A percentile compares a stretch with the other conserved stretches of the same genome.
phyloP scores from a whole-genome alignment of 2,797 vertebrate genomes.

The Rhincodon typus region DNA sequence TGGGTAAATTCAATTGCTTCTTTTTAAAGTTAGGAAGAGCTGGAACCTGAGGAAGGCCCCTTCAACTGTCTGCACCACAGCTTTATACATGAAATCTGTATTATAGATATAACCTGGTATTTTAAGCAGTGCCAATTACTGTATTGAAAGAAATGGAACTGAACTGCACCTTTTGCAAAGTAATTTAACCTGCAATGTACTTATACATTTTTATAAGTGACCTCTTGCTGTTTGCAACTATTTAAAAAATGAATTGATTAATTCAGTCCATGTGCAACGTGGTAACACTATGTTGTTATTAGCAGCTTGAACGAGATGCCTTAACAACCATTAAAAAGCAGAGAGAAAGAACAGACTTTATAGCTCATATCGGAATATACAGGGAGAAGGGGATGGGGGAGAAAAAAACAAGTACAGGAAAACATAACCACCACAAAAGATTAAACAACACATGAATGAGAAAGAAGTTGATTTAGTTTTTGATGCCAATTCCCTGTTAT shows the following conservation, averaged over 20 bases:
- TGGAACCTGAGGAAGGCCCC: neutral
- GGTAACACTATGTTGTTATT: too few species aligned
- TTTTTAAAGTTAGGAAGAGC: neutral
- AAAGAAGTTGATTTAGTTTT: neutral
- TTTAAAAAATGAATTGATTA: neutral
- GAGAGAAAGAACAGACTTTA: neutral
- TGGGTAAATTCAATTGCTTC: neutral
- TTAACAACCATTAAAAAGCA: neutral
- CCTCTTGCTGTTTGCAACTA: neutral
- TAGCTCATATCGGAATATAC: neutral
- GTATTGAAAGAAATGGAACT: neutral
- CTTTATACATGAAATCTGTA: neutral
- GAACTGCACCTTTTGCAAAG: too few species aligned
- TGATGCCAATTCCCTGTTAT: neutral
- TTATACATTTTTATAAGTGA: neutral
- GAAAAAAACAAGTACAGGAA: neutral
- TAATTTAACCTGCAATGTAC: too few species aligned
- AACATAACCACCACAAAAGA: conserved; percentile 17
- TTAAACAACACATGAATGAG: conserved; percentile 21
- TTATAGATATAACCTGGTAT: neutral
- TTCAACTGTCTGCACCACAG: neutral
- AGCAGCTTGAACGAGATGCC: neutral
- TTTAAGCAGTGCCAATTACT: too few species aligned
- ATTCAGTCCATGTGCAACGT: neutral
- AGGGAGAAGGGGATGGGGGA: neutral